These are phyloP conservation scores for Pogonognathellus flavescens DNA, from an alignment of 1,140 invertebrate genomes.

Conservation along the genomic window DNA sequence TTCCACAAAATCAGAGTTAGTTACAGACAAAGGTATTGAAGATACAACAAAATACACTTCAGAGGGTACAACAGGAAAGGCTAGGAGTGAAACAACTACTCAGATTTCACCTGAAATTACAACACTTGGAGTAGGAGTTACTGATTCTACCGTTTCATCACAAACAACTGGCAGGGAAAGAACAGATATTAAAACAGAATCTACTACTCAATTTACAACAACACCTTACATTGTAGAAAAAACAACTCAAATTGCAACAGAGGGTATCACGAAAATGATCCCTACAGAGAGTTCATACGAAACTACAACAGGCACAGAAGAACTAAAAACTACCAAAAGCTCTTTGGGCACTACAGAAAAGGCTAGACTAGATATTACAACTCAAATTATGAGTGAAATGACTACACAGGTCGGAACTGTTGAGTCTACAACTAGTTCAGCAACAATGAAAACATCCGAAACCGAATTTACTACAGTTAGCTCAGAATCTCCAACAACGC, in stretches of 20 bases:
- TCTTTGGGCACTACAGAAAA: background rate
- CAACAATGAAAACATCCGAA: background rate
- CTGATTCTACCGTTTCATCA: background rate
- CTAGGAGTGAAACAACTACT: background rate
- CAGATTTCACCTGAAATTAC: background rate
- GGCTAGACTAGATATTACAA: background rate
- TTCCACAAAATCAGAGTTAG: background rate
- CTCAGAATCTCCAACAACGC: too few relatives aligned
- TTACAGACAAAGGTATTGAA: too few relatives aligned
- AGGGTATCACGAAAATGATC: background rate
- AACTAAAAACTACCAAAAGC: background rate
- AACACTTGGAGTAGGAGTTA: background rate
- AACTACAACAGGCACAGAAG: background rate
- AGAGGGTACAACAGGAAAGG: background rate
- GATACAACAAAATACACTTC: too few relatives aligned
- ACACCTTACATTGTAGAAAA: constrained; percentile 4
- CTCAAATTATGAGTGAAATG: background rate
- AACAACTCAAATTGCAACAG: constrained; percentile 35
- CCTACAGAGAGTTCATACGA: background rate
- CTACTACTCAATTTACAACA: background rate
- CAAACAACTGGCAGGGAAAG: background rate
- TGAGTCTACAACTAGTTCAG: too few relatives aligned
- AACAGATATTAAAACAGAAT: background rate
- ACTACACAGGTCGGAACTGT: background rate
- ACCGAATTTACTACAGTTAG: background rate